Conservation (phyloP, 2,797 vertebrate species). For the Microcaecilia unicolor region DNA sequence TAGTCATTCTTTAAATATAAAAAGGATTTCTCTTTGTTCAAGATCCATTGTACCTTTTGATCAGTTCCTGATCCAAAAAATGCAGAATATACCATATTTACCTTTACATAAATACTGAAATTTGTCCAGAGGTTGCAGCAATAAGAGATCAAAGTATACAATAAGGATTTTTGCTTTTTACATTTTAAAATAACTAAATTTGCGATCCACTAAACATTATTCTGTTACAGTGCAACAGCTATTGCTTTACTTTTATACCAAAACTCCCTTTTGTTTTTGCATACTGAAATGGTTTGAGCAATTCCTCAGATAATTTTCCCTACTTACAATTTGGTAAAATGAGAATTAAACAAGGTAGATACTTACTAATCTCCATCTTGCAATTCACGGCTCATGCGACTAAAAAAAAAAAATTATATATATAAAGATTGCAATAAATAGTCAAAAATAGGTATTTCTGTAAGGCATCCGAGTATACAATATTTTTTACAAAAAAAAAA, state of each 20-base stretch:
- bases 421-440: slow-evolving; percentile 50
- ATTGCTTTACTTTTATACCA: slow-evolving; percentile 41
- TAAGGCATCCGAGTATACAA: slow-evolving; percentile 56
- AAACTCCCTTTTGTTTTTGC: slow-evolving; percentile 51
- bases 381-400: slow-evolving; percentile 49
- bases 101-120: slow-evolving; percentile 79
- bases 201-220: slow-evolving; percentile 51
- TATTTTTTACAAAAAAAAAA: slow-evolving; percentile 46
- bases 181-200: slow-evolving; percentile 56
- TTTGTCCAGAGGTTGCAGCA: slow-evolving; percentile 60
- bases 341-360: slow-evolving; percentile 39
- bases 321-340: slow-evolving; percentile 45
- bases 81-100: slow-evolving; percentile 56
- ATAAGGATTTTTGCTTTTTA: slow-evolving; percentile 18
- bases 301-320: slow-evolving; percentile 34
- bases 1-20: too few species aligned
- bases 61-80: too few species aligned
- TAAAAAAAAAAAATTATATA: slow-evolving; percentile 9
- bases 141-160: slow-evolving; percentile 53
- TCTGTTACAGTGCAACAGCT: slow-evolving; percentile 70
- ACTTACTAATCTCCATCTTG: slow-evolving; percentile 33
- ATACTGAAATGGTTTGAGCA: slow-evolving; percentile 61
- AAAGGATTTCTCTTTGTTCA: slow-evolving; percentile 23
- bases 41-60: background rate
- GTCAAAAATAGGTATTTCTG: slow-evolving; percentile 39